phyloP scores from a whole-genome alignment of 1,140 invertebrate genomes.

The Rhagoletis pomonella region DNA sequence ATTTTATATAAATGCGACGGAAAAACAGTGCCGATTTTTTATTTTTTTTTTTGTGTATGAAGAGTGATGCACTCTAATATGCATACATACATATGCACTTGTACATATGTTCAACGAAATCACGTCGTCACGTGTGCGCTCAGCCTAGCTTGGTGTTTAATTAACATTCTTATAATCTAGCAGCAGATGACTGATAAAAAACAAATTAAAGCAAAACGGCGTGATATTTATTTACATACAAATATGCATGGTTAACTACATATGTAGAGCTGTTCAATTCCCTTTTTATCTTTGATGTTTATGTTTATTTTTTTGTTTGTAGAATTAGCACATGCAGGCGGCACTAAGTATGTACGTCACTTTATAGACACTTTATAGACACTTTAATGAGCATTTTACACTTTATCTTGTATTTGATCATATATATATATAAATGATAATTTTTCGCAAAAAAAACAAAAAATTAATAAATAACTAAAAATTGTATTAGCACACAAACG shows the following conservation, averaged over 20 bases:
- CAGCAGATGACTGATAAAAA: background rate
- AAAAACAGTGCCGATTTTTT: too few species aligned
- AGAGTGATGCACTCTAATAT: too few species aligned
- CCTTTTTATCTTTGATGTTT: too few species aligned
- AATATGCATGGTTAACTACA: too few species aligned
- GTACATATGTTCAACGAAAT: background rate
- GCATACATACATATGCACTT: too few species aligned
- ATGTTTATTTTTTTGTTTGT: too few species aligned
- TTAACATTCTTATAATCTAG: background rate
- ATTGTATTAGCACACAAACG: background rate
- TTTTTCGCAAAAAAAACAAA: background rate
- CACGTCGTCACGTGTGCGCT: background rate
- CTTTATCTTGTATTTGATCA: background rate
- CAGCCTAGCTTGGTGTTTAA: background rate
- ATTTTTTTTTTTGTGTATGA: too few species aligned
- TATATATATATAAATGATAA: background rate
- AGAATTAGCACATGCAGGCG: background rate
- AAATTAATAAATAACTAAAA: constrained; percentile 3
- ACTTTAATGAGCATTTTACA: background rate
- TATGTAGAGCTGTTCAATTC: too few species aligned
- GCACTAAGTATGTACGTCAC: background rate
- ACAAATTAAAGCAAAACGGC: background rate
- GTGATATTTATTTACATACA: too few species aligned
- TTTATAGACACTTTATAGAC: background rate
- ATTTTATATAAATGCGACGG: too few species aligned